phyloP scores from a whole-genome alignment of 2,797 vertebrate species.

The Orestias chungarensis region DNA sequence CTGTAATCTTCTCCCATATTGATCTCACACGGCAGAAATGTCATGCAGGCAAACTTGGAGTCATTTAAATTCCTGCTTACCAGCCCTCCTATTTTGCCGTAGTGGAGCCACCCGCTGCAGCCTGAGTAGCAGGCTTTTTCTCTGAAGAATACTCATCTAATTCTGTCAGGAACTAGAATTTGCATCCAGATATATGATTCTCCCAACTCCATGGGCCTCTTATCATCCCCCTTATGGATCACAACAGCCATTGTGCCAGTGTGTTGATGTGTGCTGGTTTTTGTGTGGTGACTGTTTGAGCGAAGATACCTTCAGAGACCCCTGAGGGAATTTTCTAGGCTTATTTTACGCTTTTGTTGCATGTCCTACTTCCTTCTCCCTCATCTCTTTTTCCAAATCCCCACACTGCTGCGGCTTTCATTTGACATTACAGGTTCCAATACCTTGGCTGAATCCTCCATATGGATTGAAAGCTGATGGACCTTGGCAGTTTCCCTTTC shows the following conservation, averaged over 20 bases:
- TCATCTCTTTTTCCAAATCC: constrained; percentile 52
- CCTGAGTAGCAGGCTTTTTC: constrained; percentile 41
- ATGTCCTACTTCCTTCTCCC: constrained; percentile 58
- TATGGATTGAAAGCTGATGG: constrained; percentile 51
- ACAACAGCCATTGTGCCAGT: constrained; percentile 59
- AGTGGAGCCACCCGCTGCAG: constrained; percentile 47
- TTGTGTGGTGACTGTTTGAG: constrained; percentile 47
- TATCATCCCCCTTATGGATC: constrained; percentile 65
- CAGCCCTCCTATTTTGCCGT: constrained; percentile 52
- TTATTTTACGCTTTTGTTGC: constrained; percentile 64
- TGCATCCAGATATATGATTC: constrained; percentile 65
- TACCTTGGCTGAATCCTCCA: constrained; percentile 49
- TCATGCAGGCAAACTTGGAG: constrained; percentile 62
- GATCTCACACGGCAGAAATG: constrained; percentile 79
- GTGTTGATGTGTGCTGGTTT: constrained; percentile 23
- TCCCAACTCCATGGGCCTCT: constrained; percentile 49
- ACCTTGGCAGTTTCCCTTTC: constrained; percentile 30
- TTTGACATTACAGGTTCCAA: constrained; percentile 62
- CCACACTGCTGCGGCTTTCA: constrained; percentile 59
- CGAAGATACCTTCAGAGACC: constrained; percentile 55
- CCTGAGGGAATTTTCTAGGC: constrained; percentile 48
- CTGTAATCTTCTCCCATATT: constrained; percentile 83
- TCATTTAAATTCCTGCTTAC: constrained; percentile 78
- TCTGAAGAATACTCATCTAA: constrained; percentile 63
- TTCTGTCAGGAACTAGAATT: constrained; percentile 65